Base-by-base conservation (phyloP, 2,888 invertebrate genomes). In the Cosmopolites sordidus region DNA sequence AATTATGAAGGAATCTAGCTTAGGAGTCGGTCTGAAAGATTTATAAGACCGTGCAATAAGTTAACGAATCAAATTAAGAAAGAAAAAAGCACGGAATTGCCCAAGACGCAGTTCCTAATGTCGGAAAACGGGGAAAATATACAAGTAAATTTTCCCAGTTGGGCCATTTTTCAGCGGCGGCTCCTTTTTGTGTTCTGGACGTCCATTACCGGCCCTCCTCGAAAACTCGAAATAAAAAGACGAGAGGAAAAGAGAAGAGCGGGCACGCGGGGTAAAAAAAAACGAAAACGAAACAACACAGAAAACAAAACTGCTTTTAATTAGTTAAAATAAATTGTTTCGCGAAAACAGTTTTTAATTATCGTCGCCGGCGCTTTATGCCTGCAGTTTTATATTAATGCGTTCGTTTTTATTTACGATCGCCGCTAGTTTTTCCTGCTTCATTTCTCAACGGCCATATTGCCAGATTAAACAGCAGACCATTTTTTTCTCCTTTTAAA, bases 281-380 rank as follows among this genome's bases (percentile, higher is more conserved):
- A 22, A 22, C 22, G 22, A 16, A 22, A 22, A 11, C 11, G 16
- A 12, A n/a, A n/a, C n/a, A n/a, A n/a, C n/a, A n/a, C n/a, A n/a
- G n/a, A n/a, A 53, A 54, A 54, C 48, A 57, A 57, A 49, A 57
- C 53, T 47, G 52, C 46, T 54, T 53, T 57, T 56, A 53, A 50
- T 57, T 53, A 53, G 50, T 44, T 48, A 41, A 40, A 47, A 53
- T 53, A 50, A 57, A 53, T 57, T 54, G 51, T 54, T 54, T 54
- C 39, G 18, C 45, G 48, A 50, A 48, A 56, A 56, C 48, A 51
- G 45, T 51, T 56, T 56, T 56, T 56, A 56, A 56, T 56, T 56
- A 56, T 44, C 48, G 51, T 27, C 43, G 44, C 48, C 48, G 44
- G 54, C 54, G 46, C 49, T 54, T 50, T 50, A 44, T 41, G 50